Percentiles rank a stretch among this genome's conserved stretches.
Evolutionary conservation across 2,888 invertebrate species (phyloP).

Genomic region (Crocallis elinguaria): DNA sequence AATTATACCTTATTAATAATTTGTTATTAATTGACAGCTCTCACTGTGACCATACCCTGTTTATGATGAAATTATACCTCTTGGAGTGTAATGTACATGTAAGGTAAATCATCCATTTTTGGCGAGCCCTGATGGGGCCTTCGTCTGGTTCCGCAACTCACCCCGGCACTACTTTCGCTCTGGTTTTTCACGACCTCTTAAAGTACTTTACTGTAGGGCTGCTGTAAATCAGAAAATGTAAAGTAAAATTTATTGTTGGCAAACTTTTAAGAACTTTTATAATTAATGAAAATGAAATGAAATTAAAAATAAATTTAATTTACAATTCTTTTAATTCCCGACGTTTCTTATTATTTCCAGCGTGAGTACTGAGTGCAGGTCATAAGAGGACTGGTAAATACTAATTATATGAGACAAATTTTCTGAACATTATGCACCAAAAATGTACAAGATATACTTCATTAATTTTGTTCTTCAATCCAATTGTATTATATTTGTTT

Average conservation of each 20-base stretch:
- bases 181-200: conserved; percentile 72
- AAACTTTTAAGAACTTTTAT: too few relatives aligned
- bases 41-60: conserved; percentile 1
- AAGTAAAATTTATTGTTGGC: neutral
- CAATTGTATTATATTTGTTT: too few relatives aligned
- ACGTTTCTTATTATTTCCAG: too few relatives aligned
- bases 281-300: too few relatives aligned
- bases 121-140: conserved; percentile 65
- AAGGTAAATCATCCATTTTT: conserved; percentile 71
- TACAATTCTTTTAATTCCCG: too few relatives aligned
- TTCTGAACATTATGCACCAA: too few relatives aligned
- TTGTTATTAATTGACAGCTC: conserved; percentile 2
- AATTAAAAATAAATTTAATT: too few relatives aligned
- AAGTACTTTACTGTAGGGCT: conserved; percentile 32
- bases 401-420: too few relatives aligned
- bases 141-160: conserved; percentile 76
- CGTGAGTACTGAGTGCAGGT: too few relatives aligned
- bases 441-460: too few relatives aligned
- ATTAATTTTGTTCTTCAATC: too few relatives aligned
- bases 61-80: conserved; percentile 16
- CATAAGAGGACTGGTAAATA: too few relatives aligned
- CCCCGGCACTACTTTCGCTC: conserved; percentile 68
- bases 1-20: neutral
- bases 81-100: neutral
- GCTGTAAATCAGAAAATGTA: neutral